phyloP scores from a whole-genome alignment of 2,113 vertebrate genomes.

The Cottus gobio region DNA sequence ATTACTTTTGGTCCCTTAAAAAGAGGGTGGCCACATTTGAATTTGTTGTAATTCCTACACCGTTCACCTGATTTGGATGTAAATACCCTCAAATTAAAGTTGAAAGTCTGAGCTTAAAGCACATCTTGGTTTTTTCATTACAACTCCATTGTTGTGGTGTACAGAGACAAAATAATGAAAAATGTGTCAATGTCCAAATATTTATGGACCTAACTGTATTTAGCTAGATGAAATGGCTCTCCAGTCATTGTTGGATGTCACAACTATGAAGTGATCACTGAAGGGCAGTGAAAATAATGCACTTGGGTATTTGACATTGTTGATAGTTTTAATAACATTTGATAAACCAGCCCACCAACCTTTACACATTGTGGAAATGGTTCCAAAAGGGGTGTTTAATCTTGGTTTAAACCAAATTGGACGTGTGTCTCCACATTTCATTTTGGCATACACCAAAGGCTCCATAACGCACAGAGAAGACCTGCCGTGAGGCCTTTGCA shows the following conservation, averaged over 20 bases:
- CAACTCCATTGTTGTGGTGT: no score
- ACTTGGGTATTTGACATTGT: neutral
- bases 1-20: no score
- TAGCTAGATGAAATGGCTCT: neutral
- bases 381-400: neutral
- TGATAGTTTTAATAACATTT: neutral
- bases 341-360: neutral
- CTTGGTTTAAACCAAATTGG: neutral
- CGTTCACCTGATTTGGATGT: no score
- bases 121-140: no score
- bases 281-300: neutral
- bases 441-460: neutral
- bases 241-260: neutral
- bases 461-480: neutral
- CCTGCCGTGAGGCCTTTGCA: conserved; percentile 1
- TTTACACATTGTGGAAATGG: neutral
- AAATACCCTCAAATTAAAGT: no score
- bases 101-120: no score
- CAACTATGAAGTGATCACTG: neutral
- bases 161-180: no score
- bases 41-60: no score
- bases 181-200: no score
- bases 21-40: no score
- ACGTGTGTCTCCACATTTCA: neutral
- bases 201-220: no score